Evolutionary conservation across 2,797 vertebrate genomes (phyloP).

Genomic region (Merluccius polli): DNA sequence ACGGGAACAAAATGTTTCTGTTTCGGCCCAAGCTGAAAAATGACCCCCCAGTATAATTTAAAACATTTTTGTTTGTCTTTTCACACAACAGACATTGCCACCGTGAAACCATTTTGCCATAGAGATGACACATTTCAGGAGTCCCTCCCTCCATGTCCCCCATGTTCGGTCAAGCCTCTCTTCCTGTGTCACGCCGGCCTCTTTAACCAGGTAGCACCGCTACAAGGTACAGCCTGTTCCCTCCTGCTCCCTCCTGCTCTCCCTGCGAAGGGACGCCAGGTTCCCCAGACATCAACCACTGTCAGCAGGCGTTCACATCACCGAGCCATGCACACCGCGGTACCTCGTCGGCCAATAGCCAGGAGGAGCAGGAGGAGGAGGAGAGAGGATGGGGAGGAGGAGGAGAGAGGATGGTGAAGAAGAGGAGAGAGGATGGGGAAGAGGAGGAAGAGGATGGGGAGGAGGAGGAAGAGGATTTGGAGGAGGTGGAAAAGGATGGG

Average conservation of each 20-base stretch:
- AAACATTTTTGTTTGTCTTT: too few relatives aligned
- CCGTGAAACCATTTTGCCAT: neutral
- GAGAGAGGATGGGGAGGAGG: neutral
- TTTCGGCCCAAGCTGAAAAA: too few relatives aligned
- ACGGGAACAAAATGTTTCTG: too few relatives aligned
- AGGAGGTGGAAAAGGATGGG: too few relatives aligned
- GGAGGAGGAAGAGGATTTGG: neutral
- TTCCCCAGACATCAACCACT: too few relatives aligned
- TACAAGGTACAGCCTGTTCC: neutral
- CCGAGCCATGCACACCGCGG: too few relatives aligned
- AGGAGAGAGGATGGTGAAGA: neutral
- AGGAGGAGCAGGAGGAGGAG: neutral
- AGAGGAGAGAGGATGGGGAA: too few relatives aligned
- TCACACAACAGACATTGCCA: too few relatives aligned
- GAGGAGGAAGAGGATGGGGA: too few relatives aligned
- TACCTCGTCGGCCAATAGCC: neutral
- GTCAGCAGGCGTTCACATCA: neutral
- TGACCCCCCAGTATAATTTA: too few relatives aligned
- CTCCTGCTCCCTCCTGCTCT: neutral
- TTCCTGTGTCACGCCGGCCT: neutral
- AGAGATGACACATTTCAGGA: too few relatives aligned
- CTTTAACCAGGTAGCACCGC: neutral
- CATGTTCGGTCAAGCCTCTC: neutral
- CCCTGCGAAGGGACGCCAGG: neutral
- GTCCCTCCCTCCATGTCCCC: too few relatives aligned